Conservation (phyloP, 2,113 vertebrate species). For the Balaenoptera acutorostrata region DNA sequence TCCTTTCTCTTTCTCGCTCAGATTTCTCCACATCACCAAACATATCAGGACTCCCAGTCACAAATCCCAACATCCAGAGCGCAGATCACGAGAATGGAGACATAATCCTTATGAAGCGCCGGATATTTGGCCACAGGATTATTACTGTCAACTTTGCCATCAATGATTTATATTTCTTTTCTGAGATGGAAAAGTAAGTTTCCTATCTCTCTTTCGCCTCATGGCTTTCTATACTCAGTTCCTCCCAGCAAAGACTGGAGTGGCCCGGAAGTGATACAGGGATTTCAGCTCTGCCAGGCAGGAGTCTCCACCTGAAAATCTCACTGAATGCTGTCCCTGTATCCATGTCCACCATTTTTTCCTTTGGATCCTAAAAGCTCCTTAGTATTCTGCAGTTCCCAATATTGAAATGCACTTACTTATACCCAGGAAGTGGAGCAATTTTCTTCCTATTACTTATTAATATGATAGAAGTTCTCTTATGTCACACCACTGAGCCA, state of each 20-base stretch:
- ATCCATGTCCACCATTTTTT: background rate
- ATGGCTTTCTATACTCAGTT: background rate
- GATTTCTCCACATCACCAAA: constrained; percentile 19
- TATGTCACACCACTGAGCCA: background rate
- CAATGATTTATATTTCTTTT: constrained; percentile 77
- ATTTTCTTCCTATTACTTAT: background rate
- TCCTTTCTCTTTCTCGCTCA: constrained; percentile 41
- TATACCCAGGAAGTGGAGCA: background rate
- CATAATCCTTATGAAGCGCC: background rate
- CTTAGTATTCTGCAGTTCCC: background rate
- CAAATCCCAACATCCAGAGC: accelerated
- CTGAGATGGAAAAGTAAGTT: constrained; percentile 80
- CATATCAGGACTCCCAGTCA: accelerated
- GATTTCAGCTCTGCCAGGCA: background rate
- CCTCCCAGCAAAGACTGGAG: background rate
- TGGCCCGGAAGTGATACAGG: background rate
- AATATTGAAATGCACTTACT: background rate
- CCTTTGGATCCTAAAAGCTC: background rate
- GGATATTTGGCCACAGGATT: constrained; percentile 55
- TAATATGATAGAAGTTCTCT: background rate
- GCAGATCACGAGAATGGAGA: constrained; percentile 39
- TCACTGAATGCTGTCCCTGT: no score
- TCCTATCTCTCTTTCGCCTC: background rate
- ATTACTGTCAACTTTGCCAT: constrained; percentile 74
- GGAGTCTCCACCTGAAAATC: background rate